Evolutionary conservation across 2,113 vertebrate genomes (phyloP), one percentile per base, ranked within the genome.

Genomic region (Calyptommatus sinebrachiatus): DNA sequence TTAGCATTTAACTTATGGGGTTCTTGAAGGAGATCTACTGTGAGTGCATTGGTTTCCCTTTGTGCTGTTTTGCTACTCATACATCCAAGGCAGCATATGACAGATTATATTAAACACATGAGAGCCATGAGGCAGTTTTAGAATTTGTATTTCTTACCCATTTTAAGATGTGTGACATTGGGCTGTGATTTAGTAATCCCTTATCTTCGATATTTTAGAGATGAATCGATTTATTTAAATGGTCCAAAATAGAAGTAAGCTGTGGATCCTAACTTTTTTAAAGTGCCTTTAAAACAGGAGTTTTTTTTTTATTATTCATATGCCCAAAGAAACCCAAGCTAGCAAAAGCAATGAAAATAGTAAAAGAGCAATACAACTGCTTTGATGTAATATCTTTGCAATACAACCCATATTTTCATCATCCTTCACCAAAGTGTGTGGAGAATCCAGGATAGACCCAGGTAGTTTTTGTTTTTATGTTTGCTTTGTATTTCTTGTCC

Each of bases 261-360:
- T 89, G 88, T 85, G 83, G 85, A 83, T 87, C 87, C 85, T 45
- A 70, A 61, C 72, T 89, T 90, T 65, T 22, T 21, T 14, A 35
- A 22, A 9, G 18, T 95, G 94, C 95, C 95, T 95, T 57, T 96
- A 96, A 90, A 92, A 95, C 97, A 83, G 86, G 86, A 89, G 46
- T 72, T 95, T 94, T 94, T 94, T 91, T 97, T 97, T 97, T 96
- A 97, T 97, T 97, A 96, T 88, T 96, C 91, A 96, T 96, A 95
- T 96, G 95, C 95, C 95, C 94, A 89, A 90, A 92, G 60, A 41
- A 63, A 45, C 12, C 29, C 28, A 70, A 26, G 60, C 2, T 89
- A 96, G 95, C 88, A 87, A 92, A 94, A 96, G 92, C 83, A 80
- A 93, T 95, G 96, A 95, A 93, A 95, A 89, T 96, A 95, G 94